phyloP scores from a whole-genome alignment of 2,797 vertebrate genomes.

The Merluccius polli region DNA sequence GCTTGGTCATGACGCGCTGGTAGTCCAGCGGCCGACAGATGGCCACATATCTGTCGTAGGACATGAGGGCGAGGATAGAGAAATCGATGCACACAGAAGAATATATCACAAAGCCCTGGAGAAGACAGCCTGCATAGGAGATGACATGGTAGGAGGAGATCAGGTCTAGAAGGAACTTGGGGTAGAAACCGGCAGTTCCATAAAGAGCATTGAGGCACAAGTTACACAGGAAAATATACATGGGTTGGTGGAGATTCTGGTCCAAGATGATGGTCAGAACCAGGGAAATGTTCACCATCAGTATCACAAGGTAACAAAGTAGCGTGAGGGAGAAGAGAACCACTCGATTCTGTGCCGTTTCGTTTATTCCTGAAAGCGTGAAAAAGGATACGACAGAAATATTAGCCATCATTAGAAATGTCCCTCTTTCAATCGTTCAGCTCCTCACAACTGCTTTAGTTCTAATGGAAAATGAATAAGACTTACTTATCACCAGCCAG shows the following conservation, averaged over 20 bases:
- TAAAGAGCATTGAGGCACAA: conserved; percentile 45
- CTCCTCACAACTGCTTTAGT: too few species aligned
- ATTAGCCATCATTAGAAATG: too few species aligned
- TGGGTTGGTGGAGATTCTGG: conserved; percentile 44
- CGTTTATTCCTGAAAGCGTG: conserved; percentile 1
- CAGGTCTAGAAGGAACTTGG: conserved; percentile 47
- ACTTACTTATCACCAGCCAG: too few species aligned
- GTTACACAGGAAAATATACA: conserved; percentile 47
- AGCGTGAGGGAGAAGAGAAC: background rate
- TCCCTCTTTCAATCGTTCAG: too few species aligned
- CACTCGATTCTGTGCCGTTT: background rate
- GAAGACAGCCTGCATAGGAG: conserved; percentile 43
- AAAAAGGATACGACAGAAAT: background rate
- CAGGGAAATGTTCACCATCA: background rate
- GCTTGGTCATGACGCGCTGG: conserved; percentile 40
- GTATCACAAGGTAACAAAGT: background rate
- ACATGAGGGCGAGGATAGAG: conserved; percentile 48
- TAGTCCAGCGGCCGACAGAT: conserved; percentile 56
- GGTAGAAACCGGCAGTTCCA: conserved; percentile 44
- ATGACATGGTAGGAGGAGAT: conserved; percentile 37
- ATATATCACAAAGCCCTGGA: conserved; percentile 43
- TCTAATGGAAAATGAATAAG: too few species aligned
- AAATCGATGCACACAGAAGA: conserved; percentile 23
- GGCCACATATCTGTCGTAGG: too few species aligned
- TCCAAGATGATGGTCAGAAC: conserved; percentile 29